phyloP scores from a whole-genome alignment of 2,797 vertebrate species.

The Silurus lanzhouensis region DNA sequence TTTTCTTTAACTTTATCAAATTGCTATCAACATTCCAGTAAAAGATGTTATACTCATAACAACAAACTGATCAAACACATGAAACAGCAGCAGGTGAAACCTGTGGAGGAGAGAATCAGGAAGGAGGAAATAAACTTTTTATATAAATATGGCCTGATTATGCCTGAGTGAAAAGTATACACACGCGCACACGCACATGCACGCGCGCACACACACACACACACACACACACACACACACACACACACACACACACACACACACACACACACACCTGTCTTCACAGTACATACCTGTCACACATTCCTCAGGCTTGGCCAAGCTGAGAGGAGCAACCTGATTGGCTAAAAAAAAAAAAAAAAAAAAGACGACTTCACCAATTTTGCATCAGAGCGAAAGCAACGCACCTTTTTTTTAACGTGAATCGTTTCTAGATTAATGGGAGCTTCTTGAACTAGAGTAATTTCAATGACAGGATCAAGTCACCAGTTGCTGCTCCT shows the following conservation, averaged over 20 bases:
- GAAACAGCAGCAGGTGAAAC: constrained; percentile 4
- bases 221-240: neutral
- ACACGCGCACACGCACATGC: no score
- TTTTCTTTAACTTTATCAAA: neutral
- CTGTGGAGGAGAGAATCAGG: constrained; percentile 11
- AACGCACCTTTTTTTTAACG: neutral
- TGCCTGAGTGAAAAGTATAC: neutral
- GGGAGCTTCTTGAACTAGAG: neutral
- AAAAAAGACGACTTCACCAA: neutral
- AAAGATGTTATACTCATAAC: neutral
- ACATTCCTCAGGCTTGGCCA: constrained; percentile 28
- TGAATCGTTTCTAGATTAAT: neutral
- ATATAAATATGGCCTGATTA: neutral
- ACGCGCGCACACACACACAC: no score
- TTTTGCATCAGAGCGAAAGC: constrained; percentile 19
- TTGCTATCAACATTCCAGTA: neutral
- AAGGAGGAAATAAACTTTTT: constrained; percentile 38
- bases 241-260: constrained; percentile 11
- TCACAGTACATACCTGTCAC: constrained; percentile 7
- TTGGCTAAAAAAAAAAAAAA: neutral
- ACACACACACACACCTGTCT: constrained; percentile 15
- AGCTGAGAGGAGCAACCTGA: neutral
- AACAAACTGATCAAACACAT: neutral
- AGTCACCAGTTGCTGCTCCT: neutral
- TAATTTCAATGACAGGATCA: no score